A percentile compares a stretch with the other conserved stretches of the same genome.
These are phyloP conservation scores for Acleris cristana DNA, from an alignment of 2,888 invertebrate genomes.

Conservation along the genomic window DNA sequence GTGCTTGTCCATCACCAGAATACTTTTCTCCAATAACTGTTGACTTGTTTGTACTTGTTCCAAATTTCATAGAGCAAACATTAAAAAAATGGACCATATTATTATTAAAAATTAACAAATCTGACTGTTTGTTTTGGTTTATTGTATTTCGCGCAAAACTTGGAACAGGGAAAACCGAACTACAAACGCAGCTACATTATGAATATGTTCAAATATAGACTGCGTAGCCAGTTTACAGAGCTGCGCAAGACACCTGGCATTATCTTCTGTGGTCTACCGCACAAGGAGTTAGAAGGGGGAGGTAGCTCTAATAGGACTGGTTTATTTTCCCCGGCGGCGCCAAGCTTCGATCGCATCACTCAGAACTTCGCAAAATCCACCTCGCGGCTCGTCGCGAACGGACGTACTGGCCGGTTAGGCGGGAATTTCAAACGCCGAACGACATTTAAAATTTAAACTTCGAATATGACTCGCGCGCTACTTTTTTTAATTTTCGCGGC, in stretches of 20 bases:
- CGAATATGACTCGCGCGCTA: conserved; percentile 49
- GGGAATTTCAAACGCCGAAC: conserved; percentile 43
- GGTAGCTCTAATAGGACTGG: conserved; percentile 51
- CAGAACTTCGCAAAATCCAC: conserved; percentile 53
- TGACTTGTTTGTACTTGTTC: no score
- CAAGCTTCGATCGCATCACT: conserved; percentile 51
- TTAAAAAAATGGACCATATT: no score
- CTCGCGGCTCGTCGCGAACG: conserved; percentile 55
- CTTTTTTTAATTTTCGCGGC: conserved; percentile 51
- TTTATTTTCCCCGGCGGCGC: conserved; percentile 51
- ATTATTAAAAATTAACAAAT: no score
- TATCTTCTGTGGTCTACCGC: background rate
- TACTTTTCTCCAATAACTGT: no score
- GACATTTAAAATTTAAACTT: conserved; percentile 33
- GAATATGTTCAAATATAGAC: conserved; percentile 34
- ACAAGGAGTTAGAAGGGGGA: conserved; percentile 39
- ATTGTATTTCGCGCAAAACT: conserved; percentile 12
- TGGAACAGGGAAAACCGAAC: conserved; percentile 14
- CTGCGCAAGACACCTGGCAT: conserved; percentile 10
- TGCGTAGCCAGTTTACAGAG: conserved; percentile 35
- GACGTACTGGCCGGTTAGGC: conserved; percentile 55
- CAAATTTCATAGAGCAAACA: no score
- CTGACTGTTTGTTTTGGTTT: background rate
- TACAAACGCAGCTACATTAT: conserved; percentile 21
- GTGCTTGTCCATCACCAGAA: no score